Evolutionary conservation across 2,113 vertebrate species (phyloP), one percentile per base, ranked within the genome.

Genomic region (Jaculus jaculus): DNA sequence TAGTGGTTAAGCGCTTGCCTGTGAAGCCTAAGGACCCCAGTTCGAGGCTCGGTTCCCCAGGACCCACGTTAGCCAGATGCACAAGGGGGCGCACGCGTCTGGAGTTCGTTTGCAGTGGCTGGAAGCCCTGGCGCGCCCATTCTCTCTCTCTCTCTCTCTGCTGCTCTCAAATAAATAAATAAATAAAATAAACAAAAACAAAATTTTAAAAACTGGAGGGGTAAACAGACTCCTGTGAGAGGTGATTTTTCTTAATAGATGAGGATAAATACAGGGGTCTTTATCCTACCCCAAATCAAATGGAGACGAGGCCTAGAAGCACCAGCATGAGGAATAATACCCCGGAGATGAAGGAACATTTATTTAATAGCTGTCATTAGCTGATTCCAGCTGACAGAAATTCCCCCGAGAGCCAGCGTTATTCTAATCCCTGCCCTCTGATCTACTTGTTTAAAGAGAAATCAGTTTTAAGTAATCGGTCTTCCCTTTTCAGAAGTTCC

Each of bases 221-320:
- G 87, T 87, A 69, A 87, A 81, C 51, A 88, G 89, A 78, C 28
- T 69, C 21, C 42, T 30, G 5, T 34, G 75, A 87, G 37, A 79
- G 42, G 42, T 73, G 24, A 11, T 71, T 95, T 26, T 84, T 58
- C 79, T 34, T 39, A 39, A 92, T 89, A 73, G 75, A 77, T 93
- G 51, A 94, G 75, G 28, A 32, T 63, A 69, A 91, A 94, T 92
- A 47, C 28, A 71, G 28, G 5, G 4, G 34, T 23, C 51, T 94
- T 97, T 87, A 89, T 92, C 94, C 80, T 23, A 84, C 58, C 51
- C 39, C 42, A 92, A 63, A 82, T 89, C n/a, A 90, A 91, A 51
- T 39, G 28, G 81, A 92, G 74, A 72, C 63, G 86, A 80, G 90
- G 16, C 51, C 47, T 30, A 0, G 10, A 77, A 87, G 72, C 66